Base-by-base conservation (phyloP, 2,888 invertebrate genomes). In the Theretra japonica region DNA sequence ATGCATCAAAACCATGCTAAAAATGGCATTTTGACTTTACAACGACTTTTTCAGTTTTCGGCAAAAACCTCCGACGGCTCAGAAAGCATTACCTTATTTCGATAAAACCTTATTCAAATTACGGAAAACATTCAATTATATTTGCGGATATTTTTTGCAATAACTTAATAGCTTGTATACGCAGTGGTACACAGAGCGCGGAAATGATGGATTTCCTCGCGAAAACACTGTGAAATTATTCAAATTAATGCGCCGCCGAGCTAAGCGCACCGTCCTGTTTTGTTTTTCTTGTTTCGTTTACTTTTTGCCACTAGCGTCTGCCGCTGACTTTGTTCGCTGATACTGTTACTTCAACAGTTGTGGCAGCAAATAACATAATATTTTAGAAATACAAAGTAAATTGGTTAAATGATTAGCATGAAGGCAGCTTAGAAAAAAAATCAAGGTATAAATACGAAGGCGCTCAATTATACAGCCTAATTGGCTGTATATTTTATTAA, bases 181-280 rank as follows among this genome's bases (percentile, higher is more conserved):
- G 41, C 62, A 62, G 62, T n/a, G 41, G 41, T 21, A 59, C 60
- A 72, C 68, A 30, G 69, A 53, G 69, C 58, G 71, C 48, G 80
- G 81, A 86, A 85, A 86, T 88, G 88, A 88, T 88, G 88, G 86
- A 88, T 88, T 85, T 80, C 78, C 82, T 72, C 74, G 79, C 79
- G 81, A 83, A 86, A 86, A 85, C 81, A 82, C 75, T 76, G 74
- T 77, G 77, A 83, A 90, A 88, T 89, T 92, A 92, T 92, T 92
- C 85, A 89, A 92, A 92, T 92, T 83, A 87, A 92, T 90, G 83
- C 91, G 77, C 78, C 78, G 76, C 78, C 74, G 78, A 75, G 77
- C 73, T 73, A 73, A 78, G 73, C 60, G 60, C 59, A 68, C 53
- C 69, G 72, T 41, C 68, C 68, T 69, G 72, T 72, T 72, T 69